phyloP scores from a whole-genome alignment of 2,797 vertebrate species.

The Sternarchorhynchus goeldii region DNA sequence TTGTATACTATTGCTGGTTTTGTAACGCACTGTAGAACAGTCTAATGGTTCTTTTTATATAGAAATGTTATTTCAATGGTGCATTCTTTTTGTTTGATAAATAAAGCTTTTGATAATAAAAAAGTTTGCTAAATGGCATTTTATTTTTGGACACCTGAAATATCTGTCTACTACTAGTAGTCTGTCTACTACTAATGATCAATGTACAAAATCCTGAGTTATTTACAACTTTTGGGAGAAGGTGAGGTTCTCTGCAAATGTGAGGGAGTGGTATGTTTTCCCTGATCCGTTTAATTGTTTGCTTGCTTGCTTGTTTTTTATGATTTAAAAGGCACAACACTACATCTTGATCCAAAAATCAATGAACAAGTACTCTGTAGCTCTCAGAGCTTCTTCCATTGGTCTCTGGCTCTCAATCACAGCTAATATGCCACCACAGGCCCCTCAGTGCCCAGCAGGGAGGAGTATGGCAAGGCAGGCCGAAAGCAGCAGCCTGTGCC shows the following conservation, averaged over 20 bases:
- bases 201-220: no score
- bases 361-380: no score
- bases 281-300: neutral
- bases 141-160: neutral
- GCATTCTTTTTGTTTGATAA: constrained; percentile 95
- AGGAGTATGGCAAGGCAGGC: no score
- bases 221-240: no score
- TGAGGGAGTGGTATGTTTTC: no score
- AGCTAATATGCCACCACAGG: neutral
- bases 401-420: neutral
- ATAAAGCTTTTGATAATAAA: constrained; percentile 98
- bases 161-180: no score
- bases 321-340: neutral
- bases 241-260: no score
- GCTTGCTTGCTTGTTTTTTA: neutral
- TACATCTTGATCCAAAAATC: neutral
- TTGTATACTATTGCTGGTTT: constrained; percentile 91
- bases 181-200: no score
- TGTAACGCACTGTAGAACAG: constrained; percentile 95
- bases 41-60: constrained; percentile 93
- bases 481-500: no score
- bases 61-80: constrained; percentile 95
- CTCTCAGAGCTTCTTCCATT: no score
- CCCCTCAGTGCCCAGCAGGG: neutral
- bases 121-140: neutral